These are phyloP conservation scores for Cavia porcellus DNA, from an alignment of 2,113 vertebrate species.

Conservation along the genomic window DNA sequence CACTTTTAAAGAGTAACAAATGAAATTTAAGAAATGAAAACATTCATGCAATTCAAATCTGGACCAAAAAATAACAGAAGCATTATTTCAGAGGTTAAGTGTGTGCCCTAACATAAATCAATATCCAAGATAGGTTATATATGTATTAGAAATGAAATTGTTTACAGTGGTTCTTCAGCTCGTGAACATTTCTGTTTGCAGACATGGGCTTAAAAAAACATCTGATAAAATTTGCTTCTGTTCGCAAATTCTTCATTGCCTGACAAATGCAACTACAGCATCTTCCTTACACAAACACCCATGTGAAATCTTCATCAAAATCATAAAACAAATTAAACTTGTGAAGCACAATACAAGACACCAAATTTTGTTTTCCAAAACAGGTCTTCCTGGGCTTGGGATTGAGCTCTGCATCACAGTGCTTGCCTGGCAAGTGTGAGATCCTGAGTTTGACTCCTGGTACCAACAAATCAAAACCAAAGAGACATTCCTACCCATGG, in stretches of 20 bases:
- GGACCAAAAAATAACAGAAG: background rate
- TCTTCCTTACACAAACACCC: background rate
- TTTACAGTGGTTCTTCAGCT: background rate
- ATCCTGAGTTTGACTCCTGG: no score
- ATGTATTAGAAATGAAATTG: background rate
- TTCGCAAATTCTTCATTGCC: background rate
- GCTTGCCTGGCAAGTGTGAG: no score
- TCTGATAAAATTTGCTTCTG: background rate
- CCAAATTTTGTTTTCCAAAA: background rate
- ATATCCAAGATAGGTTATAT: background rate
- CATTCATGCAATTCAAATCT: background rate
- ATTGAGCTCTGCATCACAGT: no score
- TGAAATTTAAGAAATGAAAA: background rate
- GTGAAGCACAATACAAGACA: background rate
- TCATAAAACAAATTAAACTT: background rate
- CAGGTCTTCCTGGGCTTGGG: no score
- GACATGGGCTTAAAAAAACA: background rate
- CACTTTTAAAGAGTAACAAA: background rate
- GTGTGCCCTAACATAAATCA: background rate
- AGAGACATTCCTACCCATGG: no score
- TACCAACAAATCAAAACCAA: no score
- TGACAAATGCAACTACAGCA: background rate
- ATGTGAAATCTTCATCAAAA: background rate
- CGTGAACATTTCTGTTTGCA: background rate
- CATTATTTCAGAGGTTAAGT: background rate